Evolutionary conservation across 2,113 vertebrate species (phyloP).

Genomic region (Vulpes vulpes): DNA sequence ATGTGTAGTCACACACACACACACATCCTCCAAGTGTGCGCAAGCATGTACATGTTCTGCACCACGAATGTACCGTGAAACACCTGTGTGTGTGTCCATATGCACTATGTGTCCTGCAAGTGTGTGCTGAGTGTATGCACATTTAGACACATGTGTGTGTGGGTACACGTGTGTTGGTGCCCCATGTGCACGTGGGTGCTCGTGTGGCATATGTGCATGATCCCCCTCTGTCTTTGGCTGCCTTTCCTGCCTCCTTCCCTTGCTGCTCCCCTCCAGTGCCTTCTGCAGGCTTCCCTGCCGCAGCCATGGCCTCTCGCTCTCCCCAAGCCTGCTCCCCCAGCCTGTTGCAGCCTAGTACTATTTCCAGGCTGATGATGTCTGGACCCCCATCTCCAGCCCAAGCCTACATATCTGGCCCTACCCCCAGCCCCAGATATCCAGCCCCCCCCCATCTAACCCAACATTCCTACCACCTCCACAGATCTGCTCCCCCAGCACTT

Average conservation of each 20-base stretch:
- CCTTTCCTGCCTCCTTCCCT: not conserved
- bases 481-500: not conserved
- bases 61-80: not conserved
- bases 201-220: not conserved
- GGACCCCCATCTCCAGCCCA: not conserved
- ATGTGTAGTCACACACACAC: not conserved
- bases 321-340: accelerated
- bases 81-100: not conserved
- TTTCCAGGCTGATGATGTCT: not conserved
- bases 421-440: not conserved
- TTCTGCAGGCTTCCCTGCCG: not conserved
- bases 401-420: not conserved
- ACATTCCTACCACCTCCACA: not conserved
- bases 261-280: not conserved
- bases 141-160: too few relatives aligned
- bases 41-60: not conserved
- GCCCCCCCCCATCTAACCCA: not conserved
- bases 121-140: not conserved
- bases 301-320: not conserved
- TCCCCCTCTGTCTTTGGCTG: not conserved
- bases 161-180: not conserved
- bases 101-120: not conserved
- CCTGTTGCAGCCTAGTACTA: not conserved
- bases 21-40: not conserved
- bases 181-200: not conserved